These are phyloP conservation scores for Latheticus oryzae DNA, from an alignment of 2,888 invertebrate species.

Conservation along the genomic window DNA sequence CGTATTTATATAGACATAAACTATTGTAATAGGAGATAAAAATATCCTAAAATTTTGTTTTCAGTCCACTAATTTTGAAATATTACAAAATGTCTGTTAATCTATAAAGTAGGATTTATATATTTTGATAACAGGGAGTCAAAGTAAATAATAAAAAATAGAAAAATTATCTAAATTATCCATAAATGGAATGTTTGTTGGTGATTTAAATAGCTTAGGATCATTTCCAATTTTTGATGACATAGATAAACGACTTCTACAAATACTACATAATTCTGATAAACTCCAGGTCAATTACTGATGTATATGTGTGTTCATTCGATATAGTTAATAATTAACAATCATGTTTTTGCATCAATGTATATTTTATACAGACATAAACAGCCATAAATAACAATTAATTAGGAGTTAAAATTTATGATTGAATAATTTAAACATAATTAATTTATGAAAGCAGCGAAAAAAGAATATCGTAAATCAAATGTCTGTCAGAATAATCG, in stretches of 20 bases:
- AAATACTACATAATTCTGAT: constrained; percentile 37
- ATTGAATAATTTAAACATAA: constrained; percentile 44
- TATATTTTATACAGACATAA: constrained; percentile 38
- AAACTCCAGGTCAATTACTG: constrained; percentile 42
- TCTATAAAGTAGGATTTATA: too few relatives aligned
- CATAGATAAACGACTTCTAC: constrained; percentile 34
- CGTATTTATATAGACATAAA: too few relatives aligned
- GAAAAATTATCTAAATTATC: constrained; percentile 36
- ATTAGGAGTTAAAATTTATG: constrained; percentile 45
- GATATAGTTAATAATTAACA: constrained; percentile 42
- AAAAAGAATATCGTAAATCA: constrained; percentile 47
- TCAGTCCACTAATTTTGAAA: too few relatives aligned
- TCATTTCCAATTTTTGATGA: constrained; percentile 41
- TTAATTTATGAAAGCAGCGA: constrained; percentile 39
- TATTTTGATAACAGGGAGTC: too few relatives aligned
- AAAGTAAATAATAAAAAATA: constrained; percentile 9
- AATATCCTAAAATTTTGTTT: too few relatives aligned
- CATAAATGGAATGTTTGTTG: constrained; percentile 21
- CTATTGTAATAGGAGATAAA: too few relatives aligned
- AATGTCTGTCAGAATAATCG: constrained; percentile 19
- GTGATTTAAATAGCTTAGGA: constrained; percentile 34
- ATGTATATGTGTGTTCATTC: constrained; percentile 27
- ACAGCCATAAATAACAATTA: constrained; percentile 46
- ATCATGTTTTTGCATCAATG: constrained; percentile 40
- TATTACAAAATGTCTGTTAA: too few relatives aligned